A percentile compares a stretch with the other conserved stretches of the same genome.
phyloP scores from a whole-genome alignment of 2,888 invertebrate genomes.

The Ectemnius lituratus region DNA sequence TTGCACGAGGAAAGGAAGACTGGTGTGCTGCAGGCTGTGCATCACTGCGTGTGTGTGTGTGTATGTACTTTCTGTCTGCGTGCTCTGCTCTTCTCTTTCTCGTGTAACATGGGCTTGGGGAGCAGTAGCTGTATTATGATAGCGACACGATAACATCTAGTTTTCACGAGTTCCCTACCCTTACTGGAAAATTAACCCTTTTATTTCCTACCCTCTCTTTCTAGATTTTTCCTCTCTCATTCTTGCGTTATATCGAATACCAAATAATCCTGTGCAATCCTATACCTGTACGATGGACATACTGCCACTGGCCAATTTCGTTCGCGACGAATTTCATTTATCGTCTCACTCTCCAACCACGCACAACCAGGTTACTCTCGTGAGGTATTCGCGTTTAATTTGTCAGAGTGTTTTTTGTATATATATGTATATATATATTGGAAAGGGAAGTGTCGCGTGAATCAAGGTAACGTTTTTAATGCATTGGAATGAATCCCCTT shows the following conservation, averaged over 20 bases:
- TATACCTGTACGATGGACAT: not conserved
- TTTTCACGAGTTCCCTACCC: slow-evolving; percentile 20
- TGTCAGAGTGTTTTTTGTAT: too few species aligned
- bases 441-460: too few species aligned
- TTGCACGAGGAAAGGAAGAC: slow-evolving; percentile 35
- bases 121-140: not conserved
- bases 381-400: too few species aligned
- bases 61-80: too few species aligned
- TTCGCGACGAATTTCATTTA: not conserved
- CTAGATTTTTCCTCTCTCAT: too few species aligned
- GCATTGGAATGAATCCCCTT: too few species aligned
- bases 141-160: slow-evolving; percentile 36
- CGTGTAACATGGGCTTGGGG: not conserved
- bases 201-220: too few species aligned
- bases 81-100: not conserved
- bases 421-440: too few species aligned
- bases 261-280: too few species aligned
- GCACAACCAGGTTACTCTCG: slow-evolving; percentile 14
- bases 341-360: not conserved
- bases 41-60: too few species aligned
- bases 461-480: too few species aligned
- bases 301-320: not conserved
- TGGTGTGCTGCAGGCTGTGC: not conserved
- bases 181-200: slow-evolving; percentile 12
- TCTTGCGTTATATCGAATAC: too few species aligned